Percentiles rank a stretch among this genome's conserved stretches.
phyloP scores from a whole-genome alignment of 1,140 invertebrate genomes.

The Pseudomyrmex gracilis region DNA sequence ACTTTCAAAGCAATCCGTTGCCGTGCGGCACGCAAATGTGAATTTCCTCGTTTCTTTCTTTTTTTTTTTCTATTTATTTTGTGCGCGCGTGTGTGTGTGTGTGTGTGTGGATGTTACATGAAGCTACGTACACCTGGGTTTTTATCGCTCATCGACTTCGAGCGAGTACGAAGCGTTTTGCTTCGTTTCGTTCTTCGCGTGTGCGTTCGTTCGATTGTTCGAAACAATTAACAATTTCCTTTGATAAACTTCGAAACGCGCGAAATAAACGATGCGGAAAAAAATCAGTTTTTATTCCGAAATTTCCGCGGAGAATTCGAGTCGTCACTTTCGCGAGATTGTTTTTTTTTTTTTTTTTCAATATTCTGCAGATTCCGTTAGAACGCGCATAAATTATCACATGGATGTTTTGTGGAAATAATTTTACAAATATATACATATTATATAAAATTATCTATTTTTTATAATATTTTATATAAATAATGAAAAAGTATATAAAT shows the following conservation, averaged over 20 bases:
- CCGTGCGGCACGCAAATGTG: conserved; percentile 50
- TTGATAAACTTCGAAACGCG: neutral
- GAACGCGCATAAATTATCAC: no score
- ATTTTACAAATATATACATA: no score
- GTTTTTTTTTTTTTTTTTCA: neutral
- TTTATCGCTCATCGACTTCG: conserved; percentile 43
- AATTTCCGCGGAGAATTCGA: neutral
- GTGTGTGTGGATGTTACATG: neutral
- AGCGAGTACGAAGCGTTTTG: neutral
- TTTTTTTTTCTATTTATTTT: neutral
- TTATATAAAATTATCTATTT: no score
- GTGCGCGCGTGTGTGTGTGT: neutral
- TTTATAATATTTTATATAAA: no score
- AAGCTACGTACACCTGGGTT: conserved; percentile 1
- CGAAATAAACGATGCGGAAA: neutral
- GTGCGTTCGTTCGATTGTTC: conserved; percentile 1
- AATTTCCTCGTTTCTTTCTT: conserved; percentile 16
- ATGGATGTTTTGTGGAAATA: no score
- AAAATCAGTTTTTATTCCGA: conserved; percentile 22
- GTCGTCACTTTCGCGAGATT: neutral
- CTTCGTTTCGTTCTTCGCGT: conserved; percentile 7
- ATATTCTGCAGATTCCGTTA: neutral
- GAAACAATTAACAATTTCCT: conserved; percentile 46
- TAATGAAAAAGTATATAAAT: no score
- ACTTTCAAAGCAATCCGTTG: conserved; percentile 42